These are phyloP conservation scores for Macroramphosus scolopax DNA, from an alignment of 2,797 vertebrate species.

Conservation along the genomic window DNA sequence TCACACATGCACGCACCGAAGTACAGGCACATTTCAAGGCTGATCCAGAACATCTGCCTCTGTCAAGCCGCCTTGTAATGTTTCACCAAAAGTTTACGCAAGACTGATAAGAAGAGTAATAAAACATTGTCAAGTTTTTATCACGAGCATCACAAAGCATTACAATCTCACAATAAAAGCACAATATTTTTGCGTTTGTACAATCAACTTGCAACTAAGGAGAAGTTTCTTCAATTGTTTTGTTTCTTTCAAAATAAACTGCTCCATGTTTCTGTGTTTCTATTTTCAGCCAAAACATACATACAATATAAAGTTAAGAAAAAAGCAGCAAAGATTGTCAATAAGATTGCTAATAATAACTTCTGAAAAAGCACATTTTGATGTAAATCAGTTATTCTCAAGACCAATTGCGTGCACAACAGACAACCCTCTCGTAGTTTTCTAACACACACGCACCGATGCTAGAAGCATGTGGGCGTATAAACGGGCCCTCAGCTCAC, in stretches of 20 bases:
- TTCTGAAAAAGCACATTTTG: conserved; percentile 8
- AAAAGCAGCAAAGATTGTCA: not conserved
- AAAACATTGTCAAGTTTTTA: conserved; percentile 15
- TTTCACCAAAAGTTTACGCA: conserved; percentile 42
- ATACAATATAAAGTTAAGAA: not conserved
- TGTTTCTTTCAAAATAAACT: not conserved
- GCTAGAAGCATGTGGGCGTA: conserved; percentile 75
- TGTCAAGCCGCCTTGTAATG: conserved; percentile 29
- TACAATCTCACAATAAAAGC: not conserved
- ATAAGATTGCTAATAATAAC: not conserved
- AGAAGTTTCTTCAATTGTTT: too few relatives aligned
- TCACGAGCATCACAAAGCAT: conserved; percentile 3
- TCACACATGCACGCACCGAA: not conserved
- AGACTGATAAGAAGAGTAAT: conserved; percentile 39
- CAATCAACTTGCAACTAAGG: conserved; percentile 5
- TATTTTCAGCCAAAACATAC: not conserved
- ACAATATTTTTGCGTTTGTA: not conserved
- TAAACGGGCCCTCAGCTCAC: conserved; percentile 57
- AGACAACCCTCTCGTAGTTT: conserved; percentile 45
- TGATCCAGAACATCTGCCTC: conserved; percentile 13
- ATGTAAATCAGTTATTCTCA: conserved; percentile 18
- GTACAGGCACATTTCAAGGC: not conserved
- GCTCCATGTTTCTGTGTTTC: not conserved
- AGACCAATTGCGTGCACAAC: conserved; percentile 28
- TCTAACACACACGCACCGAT: conserved; percentile 46